Base-by-base conservation (phyloP, 2,888 invertebrate genomes). In the Ashinkailepas kermadecensis region DNA sequence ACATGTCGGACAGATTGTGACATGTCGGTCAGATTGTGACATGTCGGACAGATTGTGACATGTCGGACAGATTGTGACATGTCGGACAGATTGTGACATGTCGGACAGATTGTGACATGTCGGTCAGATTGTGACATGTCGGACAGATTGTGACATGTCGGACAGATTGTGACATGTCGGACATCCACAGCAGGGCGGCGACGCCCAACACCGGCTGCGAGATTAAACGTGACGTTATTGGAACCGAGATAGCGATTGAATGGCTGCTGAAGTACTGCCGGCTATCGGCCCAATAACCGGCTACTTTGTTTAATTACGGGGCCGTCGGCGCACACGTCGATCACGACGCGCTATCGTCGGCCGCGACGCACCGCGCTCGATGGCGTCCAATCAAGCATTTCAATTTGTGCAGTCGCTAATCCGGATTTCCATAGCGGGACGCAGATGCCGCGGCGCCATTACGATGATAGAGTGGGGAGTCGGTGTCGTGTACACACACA, bases 241-340 rank as follows among this genome's bases (percentile, higher is more conserved):
- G 10, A 54, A 18, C 21, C 18, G 4, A 13, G 74, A 74, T 74
- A 74, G 74, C 54, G 74, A 18, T 9, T 74, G 74, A 18, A 74
- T 54, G 23, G 54, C 54, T 74, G 54, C 9, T 54, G 54, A 74
- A 74, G 54, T 54, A 11, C 74, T 21, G 10, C 39, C 23, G 74
- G 39, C 74, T 54, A 54, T 74, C 74, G 0, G 18, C 10, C 21
- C 54, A 54, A 39, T 74, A 74, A 6, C 74, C 10, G 39, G 39
- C 70, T 25, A 74, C 74, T 74, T 13, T 74, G 74, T 74, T 54
- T 74, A 74, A 74, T 74, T 74, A 54, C 23, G 10, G 23, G 15
- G 39, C 25, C 25, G 23, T 4, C 67, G 10, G 67, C n/a, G 12
- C 4, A 7, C 13, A 13, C 67, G 67, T 25, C 67, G 67, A 25